Conservation (phyloP, 2,797 vertebrate species). For the Pangasius mekongensis region DNA sequence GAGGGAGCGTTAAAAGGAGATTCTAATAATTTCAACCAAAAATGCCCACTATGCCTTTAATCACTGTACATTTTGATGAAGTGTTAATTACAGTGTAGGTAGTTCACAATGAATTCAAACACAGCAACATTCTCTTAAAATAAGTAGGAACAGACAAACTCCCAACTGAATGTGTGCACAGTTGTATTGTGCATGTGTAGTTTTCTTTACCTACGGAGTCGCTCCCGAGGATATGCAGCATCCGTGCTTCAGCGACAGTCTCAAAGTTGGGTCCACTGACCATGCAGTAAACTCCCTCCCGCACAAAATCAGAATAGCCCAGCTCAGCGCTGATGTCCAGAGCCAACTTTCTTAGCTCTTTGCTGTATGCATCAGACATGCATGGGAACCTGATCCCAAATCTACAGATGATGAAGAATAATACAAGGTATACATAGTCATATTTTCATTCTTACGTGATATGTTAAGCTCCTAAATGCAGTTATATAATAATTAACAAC, state of each 20-base stretch:
- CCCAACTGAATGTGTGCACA: not conserved
- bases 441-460: not conserved
- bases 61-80: not conserved
- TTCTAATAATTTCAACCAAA: not conserved
- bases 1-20: not conserved
- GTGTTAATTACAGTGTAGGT: not conserved
- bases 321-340: slow-evolving; percentile 66
- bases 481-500: not conserved
- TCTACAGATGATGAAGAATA: slow-evolving; percentile 51
- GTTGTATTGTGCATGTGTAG: not conserved
- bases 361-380: slow-evolving; percentile 77
- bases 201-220: slow-evolving; percentile 74
- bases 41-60: not conserved
- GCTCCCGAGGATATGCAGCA: slow-evolving; percentile 72
- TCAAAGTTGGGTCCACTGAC: slow-evolving; percentile 78
- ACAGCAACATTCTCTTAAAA: not conserved
- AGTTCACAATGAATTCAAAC: slow-evolving; percentile 7
- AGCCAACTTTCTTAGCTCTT: slow-evolving; percentile 67
- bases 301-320: slow-evolving; percentile 66
- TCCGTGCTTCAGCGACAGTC: slow-evolving; percentile 74
- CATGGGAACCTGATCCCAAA: slow-evolving; percentile 76
- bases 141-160: not conserved
- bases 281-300: slow-evolving; percentile 77
- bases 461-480: not conserved
- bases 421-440: not conserved